These are phyloP conservation scores for Unio delphinus DNA, from an alignment of 2,888 invertebrate genomes.

Conservation along the genomic window DNA sequence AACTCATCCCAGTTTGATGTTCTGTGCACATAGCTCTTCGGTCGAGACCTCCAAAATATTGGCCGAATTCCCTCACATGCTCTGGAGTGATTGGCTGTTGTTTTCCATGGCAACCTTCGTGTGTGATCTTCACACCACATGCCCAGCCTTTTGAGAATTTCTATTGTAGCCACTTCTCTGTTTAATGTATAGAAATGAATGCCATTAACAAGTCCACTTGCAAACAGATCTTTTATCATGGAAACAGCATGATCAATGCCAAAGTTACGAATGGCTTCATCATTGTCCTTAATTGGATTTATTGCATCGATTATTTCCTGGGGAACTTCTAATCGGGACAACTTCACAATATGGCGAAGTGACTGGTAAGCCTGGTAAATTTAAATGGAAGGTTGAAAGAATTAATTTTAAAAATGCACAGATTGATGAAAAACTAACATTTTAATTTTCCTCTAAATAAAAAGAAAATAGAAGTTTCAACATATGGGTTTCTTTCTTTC, in stretches of 20 bases:
- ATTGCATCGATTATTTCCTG: constrained; percentile 76
- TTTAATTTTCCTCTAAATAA: neutral
- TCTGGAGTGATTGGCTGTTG: constrained; percentile 72
- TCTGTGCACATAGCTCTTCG: constrained; percentile 75
- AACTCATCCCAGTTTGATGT: constrained; percentile 77
- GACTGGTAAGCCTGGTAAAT: constrained; percentile 75
- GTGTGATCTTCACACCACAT: constrained; percentile 73
- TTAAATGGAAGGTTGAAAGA: neutral
- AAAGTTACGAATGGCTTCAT: constrained; percentile 76
- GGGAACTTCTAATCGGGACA: constrained; percentile 81
- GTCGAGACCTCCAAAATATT: constrained; percentile 76
- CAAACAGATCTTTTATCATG: constrained; percentile 75
- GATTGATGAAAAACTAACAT: neutral
- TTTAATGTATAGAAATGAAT: constrained; percentile 78
- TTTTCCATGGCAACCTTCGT: constrained; percentile 75
- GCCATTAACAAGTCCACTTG: constrained; percentile 73
- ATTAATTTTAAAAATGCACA: neutral
- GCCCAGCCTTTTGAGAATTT: constrained; percentile 74
- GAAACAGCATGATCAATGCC: constrained; percentile 76
- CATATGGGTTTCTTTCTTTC: neutral
- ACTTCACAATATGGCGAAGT: constrained; percentile 76
- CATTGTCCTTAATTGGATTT: constrained; percentile 76
- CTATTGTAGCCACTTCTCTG: constrained; percentile 72
- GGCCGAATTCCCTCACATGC: constrained; percentile 75
- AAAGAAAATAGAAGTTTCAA: neutral